A percentile compares a stretch with the other conserved stretches of the same genome.
phyloP scores from a whole-genome alignment of 2,797 vertebrate species.

The Xyrichtys novacula region DNA sequence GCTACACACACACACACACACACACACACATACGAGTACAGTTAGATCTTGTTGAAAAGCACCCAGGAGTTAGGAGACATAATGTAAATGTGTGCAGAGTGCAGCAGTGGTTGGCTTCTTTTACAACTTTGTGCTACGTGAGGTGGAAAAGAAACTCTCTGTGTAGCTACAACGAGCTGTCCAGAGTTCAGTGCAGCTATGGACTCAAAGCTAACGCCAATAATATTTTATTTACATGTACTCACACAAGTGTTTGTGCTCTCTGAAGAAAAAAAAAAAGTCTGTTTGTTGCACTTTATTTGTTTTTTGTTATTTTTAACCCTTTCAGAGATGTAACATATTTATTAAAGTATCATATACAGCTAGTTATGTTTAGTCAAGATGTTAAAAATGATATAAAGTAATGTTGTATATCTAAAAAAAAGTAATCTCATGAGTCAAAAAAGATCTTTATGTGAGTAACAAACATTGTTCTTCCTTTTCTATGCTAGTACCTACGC shows the following conservation, averaged over 20 bases:
- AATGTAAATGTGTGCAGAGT: constrained; percentile 51
- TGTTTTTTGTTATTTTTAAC: constrained; percentile 47
- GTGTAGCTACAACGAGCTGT: constrained; percentile 62
- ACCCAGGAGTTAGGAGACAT: constrained; percentile 45
- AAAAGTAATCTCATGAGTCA: constrained; percentile 52
- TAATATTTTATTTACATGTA: constrained; percentile 65
- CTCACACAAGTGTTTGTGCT: constrained; percentile 66
- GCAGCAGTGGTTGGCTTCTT: constrained; percentile 53
- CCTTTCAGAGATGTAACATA: constrained; percentile 75
- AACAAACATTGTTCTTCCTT: constrained; percentile 78
- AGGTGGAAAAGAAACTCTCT: constrained; percentile 51
- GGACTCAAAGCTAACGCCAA: constrained; percentile 57
- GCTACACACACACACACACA: constrained; percentile 55
- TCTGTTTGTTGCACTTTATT: constrained; percentile 70
- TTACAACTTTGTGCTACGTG: constrained; percentile 54
- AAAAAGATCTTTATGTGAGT: constrained; percentile 60
- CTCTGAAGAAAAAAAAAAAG: constrained; percentile 45
- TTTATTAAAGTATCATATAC: constrained; percentile 75
- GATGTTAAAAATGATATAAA: constrained; percentile 72
- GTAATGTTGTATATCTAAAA: constrained; percentile 69
- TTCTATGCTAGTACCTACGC: constrained; percentile 72
- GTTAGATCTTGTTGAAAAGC: constrained; percentile 46
- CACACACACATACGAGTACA: constrained; percentile 52
- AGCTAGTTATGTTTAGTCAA: constrained; percentile 75
- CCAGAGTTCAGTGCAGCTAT: constrained; percentile 61